These are phyloP conservation scores for Acropternis orthonyx DNA, from an alignment of 2,797 vertebrate species.

Conservation along the genomic window DNA sequence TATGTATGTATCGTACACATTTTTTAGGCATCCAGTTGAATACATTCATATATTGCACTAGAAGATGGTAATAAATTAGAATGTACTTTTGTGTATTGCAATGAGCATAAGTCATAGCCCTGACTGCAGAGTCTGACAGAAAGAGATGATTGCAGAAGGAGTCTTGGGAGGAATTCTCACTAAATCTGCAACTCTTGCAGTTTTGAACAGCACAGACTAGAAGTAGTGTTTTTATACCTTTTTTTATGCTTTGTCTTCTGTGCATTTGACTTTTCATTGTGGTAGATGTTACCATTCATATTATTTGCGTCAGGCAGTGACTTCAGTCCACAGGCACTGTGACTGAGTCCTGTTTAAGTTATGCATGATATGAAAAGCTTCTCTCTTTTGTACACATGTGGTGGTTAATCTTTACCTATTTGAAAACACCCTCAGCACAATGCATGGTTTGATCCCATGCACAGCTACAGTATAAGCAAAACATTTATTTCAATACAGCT, in stretches of 20 bases:
- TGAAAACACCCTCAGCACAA: neutral
- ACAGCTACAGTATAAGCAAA: neutral
- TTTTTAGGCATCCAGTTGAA: neutral
- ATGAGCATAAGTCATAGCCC: neutral
- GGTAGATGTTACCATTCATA: neutral
- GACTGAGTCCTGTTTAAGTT: accelerated
- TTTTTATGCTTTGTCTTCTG: neutral
- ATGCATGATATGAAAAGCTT: neutral
- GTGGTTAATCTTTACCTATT: neutral
- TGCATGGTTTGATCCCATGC: neutral
- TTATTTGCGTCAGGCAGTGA: neutral
- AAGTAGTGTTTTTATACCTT: neutral
- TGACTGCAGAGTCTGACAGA: neutral
- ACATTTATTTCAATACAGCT: neutral
- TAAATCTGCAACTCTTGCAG: neutral
- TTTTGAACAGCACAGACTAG: neutral
- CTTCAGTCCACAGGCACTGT: neutral
- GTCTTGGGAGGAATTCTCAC: neutral
- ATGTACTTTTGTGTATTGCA: neutral
- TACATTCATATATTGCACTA: neutral
- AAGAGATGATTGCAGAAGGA: neutral
- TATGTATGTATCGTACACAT: accelerated
- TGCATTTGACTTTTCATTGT: neutral
- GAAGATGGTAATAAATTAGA: neutral
- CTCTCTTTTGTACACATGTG: neutral